Conservation (phyloP, 2,797 vertebrate genomes). For the Pseudochromis fuscus region DNA sequence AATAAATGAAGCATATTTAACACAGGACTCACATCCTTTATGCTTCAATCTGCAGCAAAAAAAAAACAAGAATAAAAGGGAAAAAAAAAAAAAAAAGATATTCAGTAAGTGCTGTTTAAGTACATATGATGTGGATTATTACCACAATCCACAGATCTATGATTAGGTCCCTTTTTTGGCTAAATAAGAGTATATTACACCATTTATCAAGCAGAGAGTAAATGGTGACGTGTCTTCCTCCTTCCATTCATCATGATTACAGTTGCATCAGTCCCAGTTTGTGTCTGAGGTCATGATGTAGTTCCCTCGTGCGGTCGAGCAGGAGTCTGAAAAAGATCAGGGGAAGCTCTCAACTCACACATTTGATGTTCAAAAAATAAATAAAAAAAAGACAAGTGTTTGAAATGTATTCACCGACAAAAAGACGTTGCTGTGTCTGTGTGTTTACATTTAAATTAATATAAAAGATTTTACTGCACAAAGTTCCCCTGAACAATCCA, state of each 20-base stretch:
- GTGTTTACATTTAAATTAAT: neutral
- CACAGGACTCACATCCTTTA: conserved; percentile 7
- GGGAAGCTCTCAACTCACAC: conserved; percentile 33
- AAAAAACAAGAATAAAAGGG: too few species aligned
- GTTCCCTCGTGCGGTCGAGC: conserved; percentile 37
- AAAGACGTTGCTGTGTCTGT: neutral
- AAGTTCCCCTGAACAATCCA: neutral
- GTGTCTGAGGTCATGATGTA: conserved; percentile 76
- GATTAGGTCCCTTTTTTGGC: conserved; percentile 79
- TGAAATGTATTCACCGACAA: neutral
- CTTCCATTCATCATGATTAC: conserved; percentile 88
- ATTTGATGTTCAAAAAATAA: conserved; percentile 47
- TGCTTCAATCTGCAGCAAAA: conserved; percentile 4
- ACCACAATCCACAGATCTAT: conserved; percentile 80
- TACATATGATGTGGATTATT: conserved; percentile 79
- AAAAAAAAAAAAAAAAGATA: conserved; percentile 49
- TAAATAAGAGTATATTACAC: conserved; percentile 87
- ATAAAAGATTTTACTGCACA: neutral
- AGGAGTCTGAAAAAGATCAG: conserved; percentile 11
- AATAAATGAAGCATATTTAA: conserved; percentile 11
- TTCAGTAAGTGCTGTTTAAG: conserved; percentile 74
- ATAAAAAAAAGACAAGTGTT: neutral
- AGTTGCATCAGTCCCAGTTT: conserved; percentile 82
- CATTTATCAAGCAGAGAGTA: conserved; percentile 84
- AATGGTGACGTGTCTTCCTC: conserved; percentile 78